These are phyloP conservation scores for Lucifuga dentata DNA, from an alignment of 2,113 vertebrate species.

Conservation along the genomic window DNA sequence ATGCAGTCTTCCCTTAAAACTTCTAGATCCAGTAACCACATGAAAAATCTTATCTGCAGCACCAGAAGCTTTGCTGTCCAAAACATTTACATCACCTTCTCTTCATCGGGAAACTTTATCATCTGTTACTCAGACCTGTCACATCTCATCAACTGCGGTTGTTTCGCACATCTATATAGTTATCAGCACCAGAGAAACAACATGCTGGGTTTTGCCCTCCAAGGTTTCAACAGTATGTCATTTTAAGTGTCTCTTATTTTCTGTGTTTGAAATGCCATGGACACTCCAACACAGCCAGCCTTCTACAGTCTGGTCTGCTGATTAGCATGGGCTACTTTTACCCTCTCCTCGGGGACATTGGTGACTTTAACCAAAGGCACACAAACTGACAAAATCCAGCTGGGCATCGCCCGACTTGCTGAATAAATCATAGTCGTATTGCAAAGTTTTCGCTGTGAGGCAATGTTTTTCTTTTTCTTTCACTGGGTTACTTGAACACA, in stretches of 20 bases:
- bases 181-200: constrained; percentile 51
- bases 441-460: constrained; percentile 34
- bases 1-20: background rate
- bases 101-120: constrained; percentile 26
- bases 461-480: constrained; percentile 39
- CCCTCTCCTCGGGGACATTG: constrained; percentile 15
- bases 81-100: constrained; percentile 19
- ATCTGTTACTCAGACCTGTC: constrained; percentile 42
- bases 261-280: constrained; percentile 41
- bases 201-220: constrained; percentile 21
- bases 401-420: constrained; percentile 43
- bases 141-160: constrained; percentile 57
- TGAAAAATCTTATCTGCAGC: no score
- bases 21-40: background rate
- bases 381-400: constrained; percentile 40
- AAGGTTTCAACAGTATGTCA: constrained; percentile 44
- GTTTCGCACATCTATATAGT: constrained; percentile 46
- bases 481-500: constrained; percentile 38
- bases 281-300: constrained; percentile 1
- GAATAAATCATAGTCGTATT: constrained; percentile 45
- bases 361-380: constrained; percentile 35
- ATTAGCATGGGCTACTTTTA: constrained; percentile 27
- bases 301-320: constrained; percentile 18
- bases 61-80: constrained; percentile 28
- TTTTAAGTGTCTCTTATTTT: constrained; percentile 48